phyloP scores from a whole-genome alignment of 2,797 vertebrate species.

The Philypnodon macrostomus region DNA sequence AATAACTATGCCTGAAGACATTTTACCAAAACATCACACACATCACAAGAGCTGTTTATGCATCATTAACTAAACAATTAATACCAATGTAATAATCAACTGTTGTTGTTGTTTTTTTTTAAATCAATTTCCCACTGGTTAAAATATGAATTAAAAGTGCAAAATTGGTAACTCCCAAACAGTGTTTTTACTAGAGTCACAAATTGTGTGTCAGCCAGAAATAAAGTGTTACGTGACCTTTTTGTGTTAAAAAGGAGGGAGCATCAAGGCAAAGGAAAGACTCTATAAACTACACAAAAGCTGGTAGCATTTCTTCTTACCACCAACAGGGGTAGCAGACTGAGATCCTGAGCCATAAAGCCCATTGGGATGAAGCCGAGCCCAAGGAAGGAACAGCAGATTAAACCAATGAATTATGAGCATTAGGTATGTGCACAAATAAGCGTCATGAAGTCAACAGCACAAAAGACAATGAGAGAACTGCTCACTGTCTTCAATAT shows the following conservation, averaged over 20 bases:
- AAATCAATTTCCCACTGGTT: no score
- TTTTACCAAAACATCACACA: no score
- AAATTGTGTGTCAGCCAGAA: constrained; percentile 55
- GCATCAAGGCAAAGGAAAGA: constrained; percentile 61
- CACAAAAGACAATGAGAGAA: constrained; percentile 68
- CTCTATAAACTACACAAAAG: constrained; percentile 59
- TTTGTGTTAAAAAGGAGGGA: constrained; percentile 37
- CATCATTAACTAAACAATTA: no score
- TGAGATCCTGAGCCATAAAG: constrained; percentile 95
- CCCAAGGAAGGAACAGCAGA: constrained; percentile 85
- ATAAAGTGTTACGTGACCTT: constrained; percentile 59
- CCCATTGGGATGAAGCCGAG: constrained; percentile 72
- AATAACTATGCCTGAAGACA: no score
- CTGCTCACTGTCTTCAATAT: constrained; percentile 44
- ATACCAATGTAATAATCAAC: constrained; percentile 4
- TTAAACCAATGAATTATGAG: constrained; percentile 84
- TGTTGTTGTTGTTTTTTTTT: no score
- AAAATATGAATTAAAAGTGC: constrained; percentile 18
- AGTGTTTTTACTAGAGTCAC: constrained; percentile 36
- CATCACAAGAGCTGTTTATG: not conserved
- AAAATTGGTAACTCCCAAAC: constrained; percentile 35
- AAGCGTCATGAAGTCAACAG: constrained; percentile 80
- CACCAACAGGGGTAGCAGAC: constrained; percentile 94
- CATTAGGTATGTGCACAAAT: constrained; percentile 72
- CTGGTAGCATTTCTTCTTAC: constrained; percentile 86